These are phyloP conservation scores for Octodon degus DNA, from an alignment of 2,113 vertebrate genomes.

Conservation along the genomic window DNA sequence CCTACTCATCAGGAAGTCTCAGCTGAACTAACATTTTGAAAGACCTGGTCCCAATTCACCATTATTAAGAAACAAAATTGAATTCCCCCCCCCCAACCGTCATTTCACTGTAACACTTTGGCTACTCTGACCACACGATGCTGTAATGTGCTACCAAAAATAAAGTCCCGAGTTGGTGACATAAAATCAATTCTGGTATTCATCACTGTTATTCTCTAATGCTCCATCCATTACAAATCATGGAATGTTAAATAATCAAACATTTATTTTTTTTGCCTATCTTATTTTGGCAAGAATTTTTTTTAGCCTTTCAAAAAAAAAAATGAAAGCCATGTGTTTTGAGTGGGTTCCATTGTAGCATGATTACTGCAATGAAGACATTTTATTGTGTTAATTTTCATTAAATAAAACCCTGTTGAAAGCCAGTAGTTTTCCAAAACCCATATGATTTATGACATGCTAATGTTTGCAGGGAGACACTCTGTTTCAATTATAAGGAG, in stretches of 20 bases:
- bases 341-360: conserved; percentile 79
- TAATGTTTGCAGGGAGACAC: conserved; percentile 79
- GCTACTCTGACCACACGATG: conserved; percentile 82
- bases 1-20: conserved; percentile 78
- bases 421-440: conserved; percentile 86
- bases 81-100: conserved; percentile 52
- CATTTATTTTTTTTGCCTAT: conserved; percentile 71
- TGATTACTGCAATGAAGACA: conserved; percentile 83
- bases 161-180: conserved; percentile 82
- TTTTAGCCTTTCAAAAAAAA: conserved; percentile 80
- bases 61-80: conserved; percentile 82
- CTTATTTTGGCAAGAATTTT: conserved; percentile 83
- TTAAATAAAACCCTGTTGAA: conserved; percentile 87
- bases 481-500: conserved; percentile 81
- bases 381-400: conserved; percentile 88
- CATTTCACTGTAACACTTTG: conserved; percentile 78
- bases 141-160: conserved; percentile 84
- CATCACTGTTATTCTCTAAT: conserved; percentile 84
- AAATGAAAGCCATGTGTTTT: conserved; percentile 86
- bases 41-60: conserved; percentile 78
- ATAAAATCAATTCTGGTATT: conserved; percentile 83
- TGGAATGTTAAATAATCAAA: conserved; percentile 84
- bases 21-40: conserved; percentile 77
- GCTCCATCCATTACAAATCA: conserved; percentile 82
- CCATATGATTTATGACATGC: conserved; percentile 83